phyloP scores from a whole-genome alignment of 2,113 vertebrate species.

The Corythaeola cristata region DNA sequence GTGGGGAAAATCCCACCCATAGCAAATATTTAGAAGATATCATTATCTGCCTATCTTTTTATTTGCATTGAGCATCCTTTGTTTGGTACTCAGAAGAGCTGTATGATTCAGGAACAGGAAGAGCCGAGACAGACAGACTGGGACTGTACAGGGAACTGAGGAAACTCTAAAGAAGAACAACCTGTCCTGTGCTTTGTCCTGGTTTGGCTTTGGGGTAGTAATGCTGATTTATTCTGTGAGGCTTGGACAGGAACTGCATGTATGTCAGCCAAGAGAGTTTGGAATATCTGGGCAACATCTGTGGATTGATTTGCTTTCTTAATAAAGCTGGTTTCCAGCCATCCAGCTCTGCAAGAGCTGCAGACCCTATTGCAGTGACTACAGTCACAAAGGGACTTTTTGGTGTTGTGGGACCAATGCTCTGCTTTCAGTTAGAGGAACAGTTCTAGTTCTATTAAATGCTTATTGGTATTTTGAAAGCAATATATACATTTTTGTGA shows the following conservation, averaged over 20 bases:
- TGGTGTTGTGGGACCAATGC: neutral
- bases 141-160: neutral
- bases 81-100: conserved; percentile 1
- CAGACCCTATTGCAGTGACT: neutral
- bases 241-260: neutral
- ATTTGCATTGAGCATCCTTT: conserved; percentile 31
- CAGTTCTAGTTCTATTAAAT: neutral
- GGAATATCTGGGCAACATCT: conserved; percentile 15
- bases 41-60: neutral
- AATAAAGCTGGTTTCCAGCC: neutral
- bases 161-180: conserved; percentile 32
- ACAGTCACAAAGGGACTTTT: neutral
- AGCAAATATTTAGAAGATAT: conserved; percentile 35
- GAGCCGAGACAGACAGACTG: neutral
- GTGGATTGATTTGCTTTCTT: conserved; percentile 1
- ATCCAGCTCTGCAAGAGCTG: neutral
- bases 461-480: neutral
- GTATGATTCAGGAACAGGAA: conserved; percentile 31
- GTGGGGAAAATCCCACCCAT: neutral
- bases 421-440: neutral
- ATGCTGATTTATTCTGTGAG: neutral
- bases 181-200: neutral
- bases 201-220: neutral
- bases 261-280: neutral
- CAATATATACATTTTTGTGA: neutral